Conservation (phyloP, 1,140 invertebrate genomes). For the Mycetomoellerius zeteki region DNA sequence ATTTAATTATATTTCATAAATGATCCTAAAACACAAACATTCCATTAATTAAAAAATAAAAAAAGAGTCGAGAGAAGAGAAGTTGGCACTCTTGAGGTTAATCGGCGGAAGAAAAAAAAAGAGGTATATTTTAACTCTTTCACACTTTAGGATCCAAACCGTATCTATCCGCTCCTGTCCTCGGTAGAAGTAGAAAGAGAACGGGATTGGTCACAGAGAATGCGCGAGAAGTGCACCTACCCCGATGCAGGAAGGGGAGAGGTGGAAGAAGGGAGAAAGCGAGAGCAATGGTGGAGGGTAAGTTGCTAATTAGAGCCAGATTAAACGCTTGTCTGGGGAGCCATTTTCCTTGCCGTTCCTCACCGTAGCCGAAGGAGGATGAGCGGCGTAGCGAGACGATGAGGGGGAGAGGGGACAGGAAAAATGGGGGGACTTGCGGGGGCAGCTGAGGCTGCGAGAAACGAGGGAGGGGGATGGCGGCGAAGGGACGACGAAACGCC, state of each 20-base stretch:
- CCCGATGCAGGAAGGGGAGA: conserved; percentile 9
- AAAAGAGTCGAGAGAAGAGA: neutral
- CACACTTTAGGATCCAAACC: neutral
- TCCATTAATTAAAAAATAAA: neutral
- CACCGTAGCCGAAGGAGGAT: conserved; percentile 68
- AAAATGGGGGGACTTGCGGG: conserved; percentile 70
- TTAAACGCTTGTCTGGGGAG: conserved; percentile 86
- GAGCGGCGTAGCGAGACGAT: conserved; percentile 49
- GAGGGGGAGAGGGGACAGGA: conserved; percentile 40
- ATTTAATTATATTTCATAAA: conserved; percentile 20
- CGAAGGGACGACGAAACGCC: conserved; percentile 70
- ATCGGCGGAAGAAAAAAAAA: neutral
- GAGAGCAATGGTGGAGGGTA: conserved; percentile 79
- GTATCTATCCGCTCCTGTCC: conserved; percentile 32
- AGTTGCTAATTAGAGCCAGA: conserved; percentile 87
- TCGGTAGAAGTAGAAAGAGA: conserved; percentile 16
- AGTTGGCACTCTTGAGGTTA: neutral
- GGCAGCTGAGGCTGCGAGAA: conserved; percentile 66
- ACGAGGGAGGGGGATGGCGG: conserved; percentile 52
- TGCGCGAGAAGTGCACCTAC: conserved; percentile 58
- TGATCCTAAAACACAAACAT: neutral
- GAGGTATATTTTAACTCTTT: neutral
- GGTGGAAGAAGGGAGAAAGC: conserved; percentile 63
- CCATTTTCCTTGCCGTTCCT: conserved; percentile 84
- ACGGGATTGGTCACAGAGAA: conserved; percentile 51